A percentile compares a stretch with the other conserved stretches of the same genome.
These are phyloP conservation scores for Acanthaster planci DNA, from an alignment of 35 echinoderm and acorn worm species.

Conservation along the genomic window DNA sequence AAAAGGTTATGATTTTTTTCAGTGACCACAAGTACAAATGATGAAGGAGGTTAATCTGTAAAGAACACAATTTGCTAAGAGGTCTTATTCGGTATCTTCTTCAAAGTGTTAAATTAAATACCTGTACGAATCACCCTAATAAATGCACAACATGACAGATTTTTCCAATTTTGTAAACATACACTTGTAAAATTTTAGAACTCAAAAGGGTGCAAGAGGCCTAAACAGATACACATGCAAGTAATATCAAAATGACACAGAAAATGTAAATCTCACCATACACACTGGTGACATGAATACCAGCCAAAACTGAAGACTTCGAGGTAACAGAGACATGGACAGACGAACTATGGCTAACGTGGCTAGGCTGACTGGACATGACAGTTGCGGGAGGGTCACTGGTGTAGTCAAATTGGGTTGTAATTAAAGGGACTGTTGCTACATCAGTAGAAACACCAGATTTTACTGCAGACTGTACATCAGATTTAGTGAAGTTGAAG, in stretches of 20 bases:
- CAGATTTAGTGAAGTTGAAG: not conserved
- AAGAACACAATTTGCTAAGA: too few relatives aligned
- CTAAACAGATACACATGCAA: not conserved
- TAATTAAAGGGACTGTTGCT: not conserved
- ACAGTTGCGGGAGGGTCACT: not conserved
- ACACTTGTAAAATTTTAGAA: too few relatives aligned
- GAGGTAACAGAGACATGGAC: slow-evolving; percentile 10
- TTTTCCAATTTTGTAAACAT: too few relatives aligned
- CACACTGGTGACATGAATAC: slow-evolving; percentile 15
- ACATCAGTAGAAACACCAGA: not conserved
- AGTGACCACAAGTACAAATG: too few relatives aligned
- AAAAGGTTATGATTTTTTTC: too few relatives aligned
- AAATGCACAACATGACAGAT: not conserved
- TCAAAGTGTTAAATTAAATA: not conserved
- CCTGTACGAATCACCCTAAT: not conserved
- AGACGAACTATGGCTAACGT: not conserved
- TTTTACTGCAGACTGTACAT: not conserved
- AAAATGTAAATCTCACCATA: slow-evolving; percentile 21
- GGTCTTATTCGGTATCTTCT: too few relatives aligned
- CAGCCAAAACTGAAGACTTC: not conserved
- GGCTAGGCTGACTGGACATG: not conserved
- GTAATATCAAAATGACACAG: not conserved
- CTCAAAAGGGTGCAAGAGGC: not conserved
- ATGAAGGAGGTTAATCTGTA: too few relatives aligned
- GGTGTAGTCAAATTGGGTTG: not conserved